These are phyloP conservation scores for Drosophila nasuta DNA, from an alignment of 1,140 invertebrate species.

Conservation along the genomic window DNA sequence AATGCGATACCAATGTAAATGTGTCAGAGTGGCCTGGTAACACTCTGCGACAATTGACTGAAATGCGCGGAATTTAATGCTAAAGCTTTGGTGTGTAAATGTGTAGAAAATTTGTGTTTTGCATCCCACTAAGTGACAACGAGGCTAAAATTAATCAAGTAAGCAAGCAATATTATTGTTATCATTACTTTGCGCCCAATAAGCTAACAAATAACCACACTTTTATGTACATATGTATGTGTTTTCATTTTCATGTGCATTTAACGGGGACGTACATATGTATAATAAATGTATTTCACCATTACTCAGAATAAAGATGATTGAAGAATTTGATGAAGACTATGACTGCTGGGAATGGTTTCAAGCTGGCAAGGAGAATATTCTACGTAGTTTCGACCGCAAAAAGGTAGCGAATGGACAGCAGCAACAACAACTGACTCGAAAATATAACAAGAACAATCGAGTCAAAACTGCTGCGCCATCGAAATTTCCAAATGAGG, in stretches of 20 bases:
- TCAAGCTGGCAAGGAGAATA: slow-evolving; percentile 19
- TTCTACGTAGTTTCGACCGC: slow-evolving; percentile 9
- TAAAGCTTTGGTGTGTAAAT: no score
- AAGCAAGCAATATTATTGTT: neutral
- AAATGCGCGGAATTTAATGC: neutral
- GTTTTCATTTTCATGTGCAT: neutral
- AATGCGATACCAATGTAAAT: neutral
- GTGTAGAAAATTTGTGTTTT: neutral
- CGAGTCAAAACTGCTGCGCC: neutral
- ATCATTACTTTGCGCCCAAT: neutral
- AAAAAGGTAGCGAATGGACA: slow-evolving; percentile 12
- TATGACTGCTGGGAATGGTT: slow-evolving; percentile 43
- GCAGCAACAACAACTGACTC: neutral
- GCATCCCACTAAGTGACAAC: neutral
- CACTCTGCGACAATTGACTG: neutral
- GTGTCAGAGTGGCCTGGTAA: neutral
- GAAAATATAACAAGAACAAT: neutral
- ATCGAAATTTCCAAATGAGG: slow-evolving; percentile 7
- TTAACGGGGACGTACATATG: neutral
- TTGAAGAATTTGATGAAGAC: slow-evolving; percentile 28
- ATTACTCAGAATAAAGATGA: slow-evolving; percentile 10
- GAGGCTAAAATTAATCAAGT: neutral
- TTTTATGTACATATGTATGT: no score
- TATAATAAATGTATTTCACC: neutral
- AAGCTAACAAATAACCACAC: neutral